Evolutionary conservation across 2,888 invertebrate species (phyloP).

Genomic region (Carcina quercana): DNA sequence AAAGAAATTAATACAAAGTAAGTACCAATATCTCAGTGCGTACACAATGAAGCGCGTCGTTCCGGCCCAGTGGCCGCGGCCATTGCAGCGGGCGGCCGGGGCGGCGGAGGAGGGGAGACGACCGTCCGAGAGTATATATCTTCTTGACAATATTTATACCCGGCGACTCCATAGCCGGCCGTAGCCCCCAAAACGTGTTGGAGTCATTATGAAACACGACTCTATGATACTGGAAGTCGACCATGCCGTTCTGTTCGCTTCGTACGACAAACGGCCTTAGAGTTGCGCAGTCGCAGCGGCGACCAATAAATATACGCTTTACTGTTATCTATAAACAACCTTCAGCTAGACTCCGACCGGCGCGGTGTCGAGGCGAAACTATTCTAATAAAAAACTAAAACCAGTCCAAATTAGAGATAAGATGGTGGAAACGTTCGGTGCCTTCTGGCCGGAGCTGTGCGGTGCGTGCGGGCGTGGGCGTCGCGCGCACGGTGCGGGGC

Average conservation of each 20-base stretch:
- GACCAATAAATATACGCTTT: slow-evolving; percentile 62
- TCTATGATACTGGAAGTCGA: slow-evolving; percentile 63
- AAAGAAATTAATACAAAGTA: slow-evolving; percentile 23
- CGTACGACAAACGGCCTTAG: slow-evolving; percentile 43
- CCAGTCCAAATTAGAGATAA: slow-evolving; percentile 62
- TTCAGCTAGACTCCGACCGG: slow-evolving; percentile 56
- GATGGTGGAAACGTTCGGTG: slow-evolving; percentile 30
- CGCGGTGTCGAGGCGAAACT: slow-evolving; percentile 69
- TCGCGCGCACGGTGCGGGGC: background rate
- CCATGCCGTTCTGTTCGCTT: slow-evolving; percentile 32
- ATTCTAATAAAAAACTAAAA: slow-evolving; percentile 67
- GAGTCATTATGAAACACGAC: slow-evolving; percentile 70
- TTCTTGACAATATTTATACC: slow-evolving; percentile 13
- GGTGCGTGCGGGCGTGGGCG: slow-evolving; percentile 4
- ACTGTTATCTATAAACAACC: slow-evolving; percentile 68
- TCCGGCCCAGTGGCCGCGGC: slow-evolving; percentile 48
- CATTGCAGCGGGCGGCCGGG: too few species aligned
- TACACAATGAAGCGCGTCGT: slow-evolving; percentile 54
- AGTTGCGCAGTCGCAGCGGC: slow-evolving; percentile 48
- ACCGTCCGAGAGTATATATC: too few species aligned
- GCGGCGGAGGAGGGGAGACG: too few species aligned
- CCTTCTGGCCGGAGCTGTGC: slow-evolving; percentile 6
- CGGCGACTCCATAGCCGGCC: slow-evolving; percentile 43
- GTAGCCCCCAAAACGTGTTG: slow-evolving; percentile 58
- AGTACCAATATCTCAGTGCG: slow-evolving; percentile 5